Evolutionary conservation across 2,113 vertebrate genomes (phyloP), one percentile per base, ranked within the genome.

Genomic region (Spheniscus mendiculus): DNA sequence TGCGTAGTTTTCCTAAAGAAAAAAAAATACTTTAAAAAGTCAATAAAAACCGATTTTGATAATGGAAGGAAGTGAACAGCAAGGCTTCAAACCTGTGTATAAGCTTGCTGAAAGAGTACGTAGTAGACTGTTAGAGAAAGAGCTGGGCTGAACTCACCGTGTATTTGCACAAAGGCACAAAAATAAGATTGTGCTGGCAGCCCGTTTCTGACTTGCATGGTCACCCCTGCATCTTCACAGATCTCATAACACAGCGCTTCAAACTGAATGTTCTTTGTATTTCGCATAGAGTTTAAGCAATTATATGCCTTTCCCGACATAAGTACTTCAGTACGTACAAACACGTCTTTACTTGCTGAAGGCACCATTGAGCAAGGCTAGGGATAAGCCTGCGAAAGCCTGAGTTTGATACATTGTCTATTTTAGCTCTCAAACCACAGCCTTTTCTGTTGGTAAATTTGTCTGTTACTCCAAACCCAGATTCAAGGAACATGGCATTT

Each of bases 161-260:
- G 1, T 42, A 2, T 30, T 32, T 21, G 15, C 52, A 23, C 15
- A 23, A n/a, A 56, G n/a, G 11, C 7, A 15, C 34, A 38, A 42
- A 66, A 15, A 2, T 13, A 7, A 4, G 29, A 29, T 6, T 34
- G 29, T 5, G 2, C 45, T 10, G 11, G 10, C 56, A 70, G 26
- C 58, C 32, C 1, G 0, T 8, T 72, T 47, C 38, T 32, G 10
- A 3, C 36, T 65, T 30, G 27, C 3, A 0, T 8, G 5, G 27
- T 62, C 53, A 34, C n/a, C 34, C 15, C 22, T 26, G 26, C 22
- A 5, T 29, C 56, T 42, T 47, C 40, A 9, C 34, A 50, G 30
- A 5, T 38, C 32, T 45, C 32, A 1, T 19, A 67, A 12, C 15
- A 2, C n/a, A 14, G 2, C 2, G 1, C 27, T 63, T 59, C 42